These are phyloP conservation scores for Doryteuthis pealeii DNA, from an alignment of 1,140 invertebrate genomes.

Conservation along the genomic window DNA sequence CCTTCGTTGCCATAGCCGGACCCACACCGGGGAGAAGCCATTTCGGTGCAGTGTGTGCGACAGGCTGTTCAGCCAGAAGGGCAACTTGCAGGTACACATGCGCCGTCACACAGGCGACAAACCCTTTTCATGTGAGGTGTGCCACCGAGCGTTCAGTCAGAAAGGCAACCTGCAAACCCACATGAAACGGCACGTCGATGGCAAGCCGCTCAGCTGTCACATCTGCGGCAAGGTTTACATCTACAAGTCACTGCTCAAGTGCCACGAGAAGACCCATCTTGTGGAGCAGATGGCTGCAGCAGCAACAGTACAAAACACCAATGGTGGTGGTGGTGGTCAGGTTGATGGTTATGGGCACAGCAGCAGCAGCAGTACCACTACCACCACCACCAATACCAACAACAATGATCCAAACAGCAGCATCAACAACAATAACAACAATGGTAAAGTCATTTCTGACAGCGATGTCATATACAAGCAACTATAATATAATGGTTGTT, in stretches of 20 bases:
- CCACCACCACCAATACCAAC: neutral
- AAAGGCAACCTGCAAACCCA: constrained; percentile 80
- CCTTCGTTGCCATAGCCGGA: constrained; percentile 55
- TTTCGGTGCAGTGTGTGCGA: constrained; percentile 93
- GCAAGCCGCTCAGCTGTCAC: constrained; percentile 63
- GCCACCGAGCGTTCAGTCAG: constrained; percentile 89
- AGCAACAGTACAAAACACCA: neutral
- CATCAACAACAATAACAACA: neutral
- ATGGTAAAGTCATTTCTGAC: no score
- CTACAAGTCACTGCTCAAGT: constrained; percentile 6
- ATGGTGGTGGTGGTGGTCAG: neutral
- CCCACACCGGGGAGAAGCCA: constrained; percentile 91
- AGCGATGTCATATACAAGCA: no score
- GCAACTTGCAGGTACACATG: constrained; percentile 93
- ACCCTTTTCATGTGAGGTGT: constrained; percentile 89
- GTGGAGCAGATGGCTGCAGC: neutral
- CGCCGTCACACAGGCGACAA: constrained; percentile 70
- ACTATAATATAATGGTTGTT: no score
- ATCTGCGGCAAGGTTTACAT: neutral
- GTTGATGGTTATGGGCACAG: neutral
- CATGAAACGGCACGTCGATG: constrained; percentile 79
- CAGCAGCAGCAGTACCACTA: neutral
- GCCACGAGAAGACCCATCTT: neutral
- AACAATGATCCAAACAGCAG: neutral
- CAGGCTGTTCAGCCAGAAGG: constrained; percentile 84